Evolutionary conservation across 2,113 vertebrate genomes (phyloP).

Genomic region (Siphamia tubifer): DNA sequence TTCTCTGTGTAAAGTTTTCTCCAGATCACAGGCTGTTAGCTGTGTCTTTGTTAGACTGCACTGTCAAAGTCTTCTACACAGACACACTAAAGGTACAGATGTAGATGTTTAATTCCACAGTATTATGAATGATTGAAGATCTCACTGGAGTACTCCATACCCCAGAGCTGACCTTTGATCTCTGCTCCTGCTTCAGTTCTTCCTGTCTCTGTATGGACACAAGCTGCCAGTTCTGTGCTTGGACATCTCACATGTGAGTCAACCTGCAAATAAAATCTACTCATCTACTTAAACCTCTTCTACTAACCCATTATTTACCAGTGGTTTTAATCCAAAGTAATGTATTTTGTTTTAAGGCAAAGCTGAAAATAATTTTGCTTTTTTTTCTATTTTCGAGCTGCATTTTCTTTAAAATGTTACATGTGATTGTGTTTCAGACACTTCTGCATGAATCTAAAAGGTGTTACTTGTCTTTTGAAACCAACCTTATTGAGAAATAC

Average conservation of each 20-base stretch:
- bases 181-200: constrained; percentile 83
- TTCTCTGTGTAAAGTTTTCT: constrained; percentile 90
- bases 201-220: constrained; percentile 96
- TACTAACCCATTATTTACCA: no score
- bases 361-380: no score
- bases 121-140: no score
- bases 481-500: no score
- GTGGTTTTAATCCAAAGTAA: background rate
- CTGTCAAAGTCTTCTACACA: constrained; percentile 93
- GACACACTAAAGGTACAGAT: constrained; percentile 91
- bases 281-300: no score
- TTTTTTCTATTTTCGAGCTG: no score
- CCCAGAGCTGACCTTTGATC: background rate
- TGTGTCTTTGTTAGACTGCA: constrained; percentile 92
- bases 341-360: no score
- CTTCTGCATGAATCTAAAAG: no score
- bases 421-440: no score
- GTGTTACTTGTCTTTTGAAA: no score
- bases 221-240: constrained; percentile 96
- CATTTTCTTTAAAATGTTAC: no score
- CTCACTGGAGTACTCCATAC: no score
- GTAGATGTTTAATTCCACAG: background rate
- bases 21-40: constrained; percentile 90
- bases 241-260: constrained; percentile 96
- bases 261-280: background rate